A percentile compares a stretch with the other conserved stretches of the same genome.
These are phyloP conservation scores for Enteromius trimaculatus DNA, from an alignment of 2,797 vertebrate species.

Conservation along the genomic window DNA sequence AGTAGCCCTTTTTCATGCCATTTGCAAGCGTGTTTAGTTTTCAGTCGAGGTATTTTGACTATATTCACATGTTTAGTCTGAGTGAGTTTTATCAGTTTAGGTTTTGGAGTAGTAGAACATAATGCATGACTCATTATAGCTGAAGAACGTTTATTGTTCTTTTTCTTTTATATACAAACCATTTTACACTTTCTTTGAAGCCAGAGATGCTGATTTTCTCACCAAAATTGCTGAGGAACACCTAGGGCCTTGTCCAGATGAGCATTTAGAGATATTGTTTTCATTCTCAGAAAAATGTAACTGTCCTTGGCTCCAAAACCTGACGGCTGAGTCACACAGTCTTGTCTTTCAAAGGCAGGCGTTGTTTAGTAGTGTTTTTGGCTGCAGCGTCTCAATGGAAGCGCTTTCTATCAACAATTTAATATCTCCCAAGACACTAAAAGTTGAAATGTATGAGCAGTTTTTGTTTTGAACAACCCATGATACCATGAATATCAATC, in stretches of 20 bases:
- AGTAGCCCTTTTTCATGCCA: not conserved
- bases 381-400: constrained; percentile 62
- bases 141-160: constrained; percentile 2
- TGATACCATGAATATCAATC: constrained; percentile 62
- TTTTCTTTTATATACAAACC: constrained; percentile 8
- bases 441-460: constrained; percentile 54
- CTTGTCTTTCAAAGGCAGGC: constrained; percentile 43
- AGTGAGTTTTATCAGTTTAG: constrained; percentile 32
- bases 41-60: not conserved
- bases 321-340: constrained; percentile 20
- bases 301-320: constrained; percentile 11
- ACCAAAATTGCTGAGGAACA: constrained; percentile 6
- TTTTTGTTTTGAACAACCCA: constrained; percentile 63
- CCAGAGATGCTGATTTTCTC: constrained; percentile 24
- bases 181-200: constrained; percentile 17
- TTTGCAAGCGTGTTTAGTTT: constrained; percentile 35
- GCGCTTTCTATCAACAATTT: constrained; percentile 62
- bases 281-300: constrained; percentile 20
- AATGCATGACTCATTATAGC: constrained; percentile 6
- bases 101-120: constrained; percentile 14
- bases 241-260: constrained; percentile 27
- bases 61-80: constrained; percentile 26
- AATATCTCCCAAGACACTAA: constrained; percentile 41
- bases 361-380: constrained; percentile 56
- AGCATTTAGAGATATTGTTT: constrained; percentile 24